These are phyloP conservation scores for Gastracanthus pulcherrimus DNA, from an alignment of 2,888 invertebrate species.

Conservation along the genomic window DNA sequence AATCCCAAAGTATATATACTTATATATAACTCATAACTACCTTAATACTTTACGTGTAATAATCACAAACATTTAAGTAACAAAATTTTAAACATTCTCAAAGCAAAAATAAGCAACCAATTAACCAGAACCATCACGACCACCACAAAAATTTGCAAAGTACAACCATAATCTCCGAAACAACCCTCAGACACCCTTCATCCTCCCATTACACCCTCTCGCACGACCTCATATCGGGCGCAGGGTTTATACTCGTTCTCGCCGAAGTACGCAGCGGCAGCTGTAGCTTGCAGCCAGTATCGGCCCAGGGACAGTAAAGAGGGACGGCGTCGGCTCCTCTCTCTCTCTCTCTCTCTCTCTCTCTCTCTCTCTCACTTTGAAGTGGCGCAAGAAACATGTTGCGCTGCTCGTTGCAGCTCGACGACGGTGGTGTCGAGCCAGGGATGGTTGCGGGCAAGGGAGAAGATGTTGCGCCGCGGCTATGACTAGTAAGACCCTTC, in stretches of 20 bases:
- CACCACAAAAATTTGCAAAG: background rate
- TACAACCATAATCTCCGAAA: background rate
- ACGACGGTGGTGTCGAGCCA: too few species aligned
- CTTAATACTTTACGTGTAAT: too few species aligned
- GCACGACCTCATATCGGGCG: background rate
- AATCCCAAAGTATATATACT: too few species aligned
- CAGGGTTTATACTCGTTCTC: constrained; percentile 15
- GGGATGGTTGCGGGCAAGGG: too few species aligned
- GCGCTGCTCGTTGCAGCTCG: constrained; percentile 48
- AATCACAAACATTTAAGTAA: too few species aligned
- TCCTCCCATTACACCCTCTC: background rate
- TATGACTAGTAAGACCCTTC: constrained; percentile 60
- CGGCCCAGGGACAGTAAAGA: background rate
- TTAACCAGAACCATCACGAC: too few species aligned
- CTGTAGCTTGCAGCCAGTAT: too few species aligned
- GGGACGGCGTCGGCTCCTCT: too few species aligned
- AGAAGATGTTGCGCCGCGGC: constrained; percentile 59
- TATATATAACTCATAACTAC: too few species aligned
- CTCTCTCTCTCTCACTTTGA: background rate
- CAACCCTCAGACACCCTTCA: background rate
- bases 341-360: too few species aligned
- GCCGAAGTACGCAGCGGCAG: background rate
- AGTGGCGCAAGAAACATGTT: constrained; percentile 30
- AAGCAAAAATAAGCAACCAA: background rate
- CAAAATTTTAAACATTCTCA: background rate